Percentiles rank a stretch among this genome's conserved stretches.
Conservation (phyloP, 2,797 vertebrate species). For the Hydrolagus colliei region DNA sequence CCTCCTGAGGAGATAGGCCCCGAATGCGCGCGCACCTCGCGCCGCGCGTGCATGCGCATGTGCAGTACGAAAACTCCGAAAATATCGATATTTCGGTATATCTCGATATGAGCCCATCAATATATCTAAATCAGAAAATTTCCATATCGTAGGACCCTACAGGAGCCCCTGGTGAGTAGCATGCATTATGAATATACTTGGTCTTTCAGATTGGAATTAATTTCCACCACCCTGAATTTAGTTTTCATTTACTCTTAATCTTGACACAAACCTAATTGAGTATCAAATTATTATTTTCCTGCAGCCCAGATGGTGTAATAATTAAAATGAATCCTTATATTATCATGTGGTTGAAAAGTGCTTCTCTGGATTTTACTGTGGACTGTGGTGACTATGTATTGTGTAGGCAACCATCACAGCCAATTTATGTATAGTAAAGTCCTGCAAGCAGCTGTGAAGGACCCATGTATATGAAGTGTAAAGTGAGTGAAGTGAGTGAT, state of each 20-base stretch:
- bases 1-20: too few relatives aligned
- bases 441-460: too few relatives aligned
- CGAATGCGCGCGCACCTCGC: too few relatives aligned
- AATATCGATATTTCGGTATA: too few relatives aligned
- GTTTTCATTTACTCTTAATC: not conserved
- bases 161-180: not conserved
- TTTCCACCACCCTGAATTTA: not conserved
- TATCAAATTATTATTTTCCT: not conserved
- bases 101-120: too few relatives aligned
- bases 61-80: too few relatives aligned
- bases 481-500: too few relatives aligned
- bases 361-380: not conserved
- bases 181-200: not conserved
- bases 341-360: not conserved
- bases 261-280: not conserved
- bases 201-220: not conserved
- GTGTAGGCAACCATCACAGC: not conserved
- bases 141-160: not conserved
- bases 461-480: too few relatives aligned
- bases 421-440: not conserved
- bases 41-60: too few relatives aligned
- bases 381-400: too few relatives aligned
- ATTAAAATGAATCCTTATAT: not conserved
- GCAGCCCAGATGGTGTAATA: not conserved
- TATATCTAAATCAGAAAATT: too few relatives aligned